A percentile compares a stretch with the other conserved stretches of the same genome.
Conservation (phyloP, 2,113 vertebrate species). For the Cairina moschata region DNA sequence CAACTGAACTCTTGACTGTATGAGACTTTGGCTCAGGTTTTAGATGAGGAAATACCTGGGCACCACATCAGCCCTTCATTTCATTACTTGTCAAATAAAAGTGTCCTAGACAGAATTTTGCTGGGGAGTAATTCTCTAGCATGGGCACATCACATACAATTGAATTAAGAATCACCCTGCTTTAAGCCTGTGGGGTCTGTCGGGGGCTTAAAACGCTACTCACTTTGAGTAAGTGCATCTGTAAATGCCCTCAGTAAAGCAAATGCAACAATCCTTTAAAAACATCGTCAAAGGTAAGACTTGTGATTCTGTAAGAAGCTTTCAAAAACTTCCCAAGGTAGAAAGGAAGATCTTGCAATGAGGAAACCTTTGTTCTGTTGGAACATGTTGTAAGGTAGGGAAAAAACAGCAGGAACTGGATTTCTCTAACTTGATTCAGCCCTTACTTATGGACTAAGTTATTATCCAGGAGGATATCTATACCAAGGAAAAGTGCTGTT, state of each 20-base stretch:
- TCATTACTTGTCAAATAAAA: background rate
- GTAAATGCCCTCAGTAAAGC: background rate
- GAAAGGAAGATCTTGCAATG: background rate
- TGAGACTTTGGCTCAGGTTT: background rate
- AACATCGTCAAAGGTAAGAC: background rate
- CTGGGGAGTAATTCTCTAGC: background rate
- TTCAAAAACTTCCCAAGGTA: background rate
- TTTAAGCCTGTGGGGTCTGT: background rate
- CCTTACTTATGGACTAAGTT: background rate
- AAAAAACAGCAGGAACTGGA: background rate
- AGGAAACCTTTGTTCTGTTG: background rate
- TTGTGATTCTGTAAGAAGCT: background rate
- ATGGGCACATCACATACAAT: background rate
- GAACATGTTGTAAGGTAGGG: background rate
- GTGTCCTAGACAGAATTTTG: background rate
- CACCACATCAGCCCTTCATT: background rate
- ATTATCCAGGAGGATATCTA: background rate
- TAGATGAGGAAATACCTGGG: background rate
- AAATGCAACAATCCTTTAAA: background rate
- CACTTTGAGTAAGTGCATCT: background rate
- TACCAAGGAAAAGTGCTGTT: background rate
- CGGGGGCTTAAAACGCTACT: background rate
- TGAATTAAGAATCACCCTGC: background rate
- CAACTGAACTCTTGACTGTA: background rate
- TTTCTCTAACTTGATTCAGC: background rate